phyloP scores from a whole-genome alignment of 30 jellyfish, hydroid and myxozoan genomes.

The Sanderia malayensis region DNA sequence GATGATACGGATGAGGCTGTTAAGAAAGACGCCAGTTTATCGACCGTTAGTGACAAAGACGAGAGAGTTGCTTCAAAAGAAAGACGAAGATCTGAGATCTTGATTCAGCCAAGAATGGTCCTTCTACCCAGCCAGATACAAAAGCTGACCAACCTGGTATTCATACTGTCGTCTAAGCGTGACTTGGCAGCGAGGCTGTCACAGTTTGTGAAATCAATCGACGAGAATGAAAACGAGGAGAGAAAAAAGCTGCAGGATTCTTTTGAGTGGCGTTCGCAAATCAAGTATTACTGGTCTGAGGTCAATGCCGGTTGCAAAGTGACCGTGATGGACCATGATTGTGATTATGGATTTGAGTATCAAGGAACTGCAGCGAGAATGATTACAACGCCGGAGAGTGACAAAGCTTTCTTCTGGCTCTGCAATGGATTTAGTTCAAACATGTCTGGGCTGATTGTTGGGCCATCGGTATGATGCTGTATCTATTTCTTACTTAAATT shows the following conservation, averaged over 20 bases:
- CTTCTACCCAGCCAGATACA: constrained; percentile 54
- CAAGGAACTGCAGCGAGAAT: constrained; percentile 68
- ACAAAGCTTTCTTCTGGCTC: constrained; percentile 54
- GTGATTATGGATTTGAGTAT: constrained; percentile 67
- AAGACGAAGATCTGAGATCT: neutral
- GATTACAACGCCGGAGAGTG: constrained; percentile 46
- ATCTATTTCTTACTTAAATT: too few species aligned
- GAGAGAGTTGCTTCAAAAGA: too few species aligned
- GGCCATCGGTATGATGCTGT: constrained; percentile 54
- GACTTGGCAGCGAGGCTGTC: constrained; percentile 53
- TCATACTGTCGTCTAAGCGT: constrained; percentile 47
- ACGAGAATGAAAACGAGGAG: constrained; percentile 41
- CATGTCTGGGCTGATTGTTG: constrained; percentile 33
- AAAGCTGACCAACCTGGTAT: constrained; percentile 54
- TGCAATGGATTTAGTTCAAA: constrained; percentile 21
- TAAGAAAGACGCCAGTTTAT: too few species aligned
- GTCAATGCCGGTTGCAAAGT: constrained; percentile 44
- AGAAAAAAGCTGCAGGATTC: constrained; percentile 5
- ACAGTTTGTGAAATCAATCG: constrained; percentile 13
- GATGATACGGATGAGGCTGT: neutral
- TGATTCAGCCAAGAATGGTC: neutral
- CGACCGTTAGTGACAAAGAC: too few species aligned
- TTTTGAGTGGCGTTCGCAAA: constrained; percentile 60
- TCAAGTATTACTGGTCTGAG: constrained; percentile 51
- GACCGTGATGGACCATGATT: constrained; percentile 37